phyloP scores from a whole-genome alignment of 1,140 invertebrate species.

The Rhysida immarginata region DNA sequence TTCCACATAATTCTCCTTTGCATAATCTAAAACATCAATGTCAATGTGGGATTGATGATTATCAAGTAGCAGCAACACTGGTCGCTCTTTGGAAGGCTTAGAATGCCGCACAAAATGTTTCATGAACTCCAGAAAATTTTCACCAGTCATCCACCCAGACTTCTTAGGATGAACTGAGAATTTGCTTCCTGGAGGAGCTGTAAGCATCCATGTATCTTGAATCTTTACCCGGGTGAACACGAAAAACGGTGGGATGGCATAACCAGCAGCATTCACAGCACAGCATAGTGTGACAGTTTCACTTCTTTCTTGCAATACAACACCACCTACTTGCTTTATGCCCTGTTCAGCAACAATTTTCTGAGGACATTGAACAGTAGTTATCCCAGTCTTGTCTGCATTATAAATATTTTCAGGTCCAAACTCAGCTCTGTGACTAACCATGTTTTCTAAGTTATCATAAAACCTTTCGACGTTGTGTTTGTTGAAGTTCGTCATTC shows the following conservation, averaged over 20 bases:
- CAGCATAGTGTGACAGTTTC: conserved; percentile 11
- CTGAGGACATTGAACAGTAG: conserved; percentile 13
- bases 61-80: conserved; percentile 12
- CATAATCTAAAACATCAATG: conserved; percentile 14
- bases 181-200: neutral
- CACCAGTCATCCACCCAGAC: neutral
- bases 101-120: conserved; percentile 3
- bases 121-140: conserved; percentile 4
- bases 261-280: conserved; percentile 12
- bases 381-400: conserved; percentile 14
- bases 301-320: conserved; percentile 11
- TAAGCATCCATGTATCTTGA: neutral
- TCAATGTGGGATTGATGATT: conserved; percentile 12
- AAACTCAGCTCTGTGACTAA: conserved; percentile 7
- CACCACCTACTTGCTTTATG: conserved; percentile 13
- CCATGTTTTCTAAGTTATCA: neutral
- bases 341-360: conserved; percentile 12
- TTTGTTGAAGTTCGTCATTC: no score
- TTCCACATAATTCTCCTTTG: conserved; percentile 15
- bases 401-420: conserved; percentile 11
- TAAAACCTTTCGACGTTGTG: no score
- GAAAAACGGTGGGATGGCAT: conserved; percentile 15
- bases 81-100: conserved; percentile 7
- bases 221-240: conserved; percentile 14
- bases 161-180: neutral